Evolutionary conservation across 2,797 vertebrate species (phyloP), one percentile per base, ranked within the genome.

Genomic region (Odontamblyopus rebecca): DNA sequence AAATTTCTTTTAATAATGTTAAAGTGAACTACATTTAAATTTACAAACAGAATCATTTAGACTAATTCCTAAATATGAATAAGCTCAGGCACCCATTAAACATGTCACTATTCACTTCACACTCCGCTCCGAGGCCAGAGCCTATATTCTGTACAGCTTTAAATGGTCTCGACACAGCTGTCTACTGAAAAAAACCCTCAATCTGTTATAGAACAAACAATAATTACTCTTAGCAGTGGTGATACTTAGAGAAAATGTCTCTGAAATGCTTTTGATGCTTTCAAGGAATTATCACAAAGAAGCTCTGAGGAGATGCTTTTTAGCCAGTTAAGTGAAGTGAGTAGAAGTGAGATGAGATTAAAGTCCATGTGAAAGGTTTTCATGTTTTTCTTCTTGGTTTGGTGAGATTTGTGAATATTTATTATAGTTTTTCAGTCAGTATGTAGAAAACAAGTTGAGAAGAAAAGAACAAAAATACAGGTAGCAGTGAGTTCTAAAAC

Each of bases 161-260:
- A 69, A 80, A 68, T 66, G 74, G 72, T 75, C 51, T 9, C 44
- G 51, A 53, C 61, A 32, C 70, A 77, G 69, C 74, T 63, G 67
- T 57, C 60, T 35, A 71, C 63, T 66, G 41, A 30, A 50, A 70
- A 76, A 51, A 29, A 51, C 23, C 71, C 69, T 72, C 53, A 50
- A 75, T 71, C 51, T 15, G 29, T 71, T 68, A 41, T 62, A 26
- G 57, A 29, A 69, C 50, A 72, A 69, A 65, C 61, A 69, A n/a
- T 32, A 69, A 80, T 77, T 64, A 73, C 35, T 44, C 62, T 26
- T 44, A 44, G 18, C 11, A n/a, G n/a, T 5, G n/a, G 6, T 15
- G 38, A 64, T 64, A 16, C 12, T 65, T 38, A 23, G 32, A 6
- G 41, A 26, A 27, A 19, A 50, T 50, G 13, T 44, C 15, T 44